Base-by-base conservation (phyloP, 2,797 vertebrate species). In the Hypotaenidia okinawae region DNA sequence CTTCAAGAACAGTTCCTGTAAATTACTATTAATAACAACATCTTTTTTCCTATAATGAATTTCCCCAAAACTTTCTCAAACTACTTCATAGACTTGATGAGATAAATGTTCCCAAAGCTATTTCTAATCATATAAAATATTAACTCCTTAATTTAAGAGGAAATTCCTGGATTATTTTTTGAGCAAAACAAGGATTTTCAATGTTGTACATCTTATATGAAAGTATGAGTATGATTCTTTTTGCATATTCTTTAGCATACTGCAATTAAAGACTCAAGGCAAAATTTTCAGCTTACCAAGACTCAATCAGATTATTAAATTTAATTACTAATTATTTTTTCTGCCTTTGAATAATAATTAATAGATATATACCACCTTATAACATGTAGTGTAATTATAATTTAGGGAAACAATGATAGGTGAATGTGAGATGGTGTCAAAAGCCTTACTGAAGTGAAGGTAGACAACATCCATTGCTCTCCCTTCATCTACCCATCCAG, bases 81-180 rank as follows among this genome's bases (percentile, higher is more conserved):
- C 62, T 72, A 86, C 17, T 69, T 55, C 39, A 86, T 21, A 15
- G 73, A 35, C 30, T 89, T 62, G n/a, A 85, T 75, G 30, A 93
- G 49, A 79, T 49, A 82, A 87, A 67, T 55, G 23, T 82, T 84
- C 32, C 39, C 19, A 52, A 57, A 90, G 67, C 16, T 87, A 72
- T 88, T 93, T 90, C 35, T 43, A 84, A 51, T 33, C 33, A 52
- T 16, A 81, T 84, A 57, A 87, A 93, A 79, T 84, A 93, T 88
- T 73, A 91, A 84, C 6, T 55, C 16, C 8, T 59, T 66, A 63
- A 55, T 78, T 81, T 78, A 75, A 86, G 86, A 87, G 5, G 13
- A 76, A 78, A 91, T 52, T 78, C 45, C 54, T 93, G 45, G 30
- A 19, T 75, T 68, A 6, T 30, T 87, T 81, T 79, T 75, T 66